Evolutionary conservation across 2,888 invertebrate species (phyloP).

Genomic region (Spilosoma lubricipeda): DNA sequence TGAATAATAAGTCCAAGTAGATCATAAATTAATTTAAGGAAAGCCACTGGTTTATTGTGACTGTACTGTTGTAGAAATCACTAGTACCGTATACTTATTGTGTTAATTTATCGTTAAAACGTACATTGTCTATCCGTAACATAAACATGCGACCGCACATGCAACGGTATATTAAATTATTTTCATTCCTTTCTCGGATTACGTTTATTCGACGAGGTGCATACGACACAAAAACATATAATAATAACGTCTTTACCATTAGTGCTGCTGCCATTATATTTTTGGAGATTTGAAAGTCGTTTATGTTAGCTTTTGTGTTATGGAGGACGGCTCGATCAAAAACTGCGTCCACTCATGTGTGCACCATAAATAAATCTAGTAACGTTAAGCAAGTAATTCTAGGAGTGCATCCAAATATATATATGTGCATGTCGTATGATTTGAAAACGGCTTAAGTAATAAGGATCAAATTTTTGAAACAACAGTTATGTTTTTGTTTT

Average conservation of each 20-base stretch:
- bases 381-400: not conserved
- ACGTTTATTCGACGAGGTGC: slow-evolving; percentile 13
- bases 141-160: slow-evolving; percentile 37
- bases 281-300: not conserved
- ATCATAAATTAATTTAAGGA: not conserved
- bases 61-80: not conserved
- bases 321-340: not conserved
- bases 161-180: slow-evolving; percentile 44
- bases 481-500: no score
- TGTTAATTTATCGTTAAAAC: slow-evolving; percentile 37
- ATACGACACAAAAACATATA: not conserved
- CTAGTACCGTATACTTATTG: not conserved
- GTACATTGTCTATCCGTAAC: slow-evolving; percentile 26
- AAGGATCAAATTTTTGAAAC: no score
- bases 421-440: not conserved
- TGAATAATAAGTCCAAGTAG: not conserved
- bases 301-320: not conserved
- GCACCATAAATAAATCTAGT: not conserved
- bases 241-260: not conserved
- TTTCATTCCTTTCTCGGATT: slow-evolving; percentile 43
- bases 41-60: not conserved
- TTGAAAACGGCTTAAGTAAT: not conserved
- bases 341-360: not conserved
- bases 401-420: not conserved
- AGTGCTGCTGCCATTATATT: not conserved